Conservation (phyloP, 2,113 vertebrate genomes). For the Falco punctatus region DNA sequence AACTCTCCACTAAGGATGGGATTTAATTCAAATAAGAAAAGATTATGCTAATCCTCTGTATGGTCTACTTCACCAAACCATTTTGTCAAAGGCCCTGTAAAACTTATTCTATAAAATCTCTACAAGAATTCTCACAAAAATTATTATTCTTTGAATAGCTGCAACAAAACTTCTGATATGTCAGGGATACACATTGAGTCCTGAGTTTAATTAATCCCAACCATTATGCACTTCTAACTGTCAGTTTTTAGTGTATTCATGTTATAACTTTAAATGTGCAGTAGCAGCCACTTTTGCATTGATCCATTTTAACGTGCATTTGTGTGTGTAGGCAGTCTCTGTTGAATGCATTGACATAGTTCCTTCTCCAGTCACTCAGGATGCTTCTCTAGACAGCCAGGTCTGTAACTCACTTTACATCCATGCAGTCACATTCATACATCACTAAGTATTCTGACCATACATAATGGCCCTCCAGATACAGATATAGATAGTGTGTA, state of each 20-base stretch:
- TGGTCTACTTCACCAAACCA: neutral
- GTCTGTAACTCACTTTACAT: neutral
- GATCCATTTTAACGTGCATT: neutral
- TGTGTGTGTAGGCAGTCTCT: neutral
- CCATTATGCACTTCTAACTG: neutral
- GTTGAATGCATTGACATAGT: accelerated
- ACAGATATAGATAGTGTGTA: too few species aligned
- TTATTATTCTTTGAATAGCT: slow-evolving; percentile 3
- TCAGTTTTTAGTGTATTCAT: neutral
- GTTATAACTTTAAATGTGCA: neutral
- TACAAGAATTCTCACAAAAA: neutral
- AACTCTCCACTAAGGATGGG: neutral
- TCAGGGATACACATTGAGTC: neutral
- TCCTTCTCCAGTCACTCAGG: neutral
- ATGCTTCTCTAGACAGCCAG: neutral
- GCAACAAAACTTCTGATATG: slow-evolving; percentile 5
- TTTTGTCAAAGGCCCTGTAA: slow-evolving; percentile 5
- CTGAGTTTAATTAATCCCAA: slow-evolving; percentile 18
- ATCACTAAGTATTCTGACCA: neutral
- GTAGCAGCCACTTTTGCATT: neutral
- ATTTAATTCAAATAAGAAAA: slow-evolving; percentile 8
- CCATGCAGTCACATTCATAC: neutral
- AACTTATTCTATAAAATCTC: neutral
- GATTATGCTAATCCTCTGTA: neutral
- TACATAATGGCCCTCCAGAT: neutral